phyloP scores from a whole-genome alignment of 2,113 vertebrate species.

The Elgaria multicarinata region DNA sequence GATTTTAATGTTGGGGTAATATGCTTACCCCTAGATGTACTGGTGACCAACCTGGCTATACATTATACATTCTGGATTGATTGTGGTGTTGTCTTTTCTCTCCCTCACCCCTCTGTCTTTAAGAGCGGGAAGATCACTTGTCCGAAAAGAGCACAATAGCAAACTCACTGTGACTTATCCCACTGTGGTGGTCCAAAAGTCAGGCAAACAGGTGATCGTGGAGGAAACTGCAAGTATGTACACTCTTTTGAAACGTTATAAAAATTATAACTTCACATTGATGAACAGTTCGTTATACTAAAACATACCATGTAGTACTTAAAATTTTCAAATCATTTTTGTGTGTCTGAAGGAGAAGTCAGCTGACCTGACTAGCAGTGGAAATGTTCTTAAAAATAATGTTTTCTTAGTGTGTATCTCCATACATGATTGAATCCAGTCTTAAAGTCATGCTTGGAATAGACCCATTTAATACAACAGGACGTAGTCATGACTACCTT shows the following conservation, averaged over 20 bases:
- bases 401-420: not conserved
- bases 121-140: conserved; percentile 79
- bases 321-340: not conserved
- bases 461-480: not conserved
- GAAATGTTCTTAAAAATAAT: not conserved
- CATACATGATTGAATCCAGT: not conserved
- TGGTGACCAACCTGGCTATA: too few relatives aligned
- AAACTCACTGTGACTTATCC: conserved; percentile 89
- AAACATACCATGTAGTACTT: not conserved
- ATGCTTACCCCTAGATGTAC: too few relatives aligned
- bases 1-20: too few relatives aligned
- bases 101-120: not conserved
- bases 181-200: conserved; percentile 52
- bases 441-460: not conserved
- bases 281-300: not conserved
- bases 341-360: not conserved
- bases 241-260: not conserved
- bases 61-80: not conserved
- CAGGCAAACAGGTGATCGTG: conserved; percentile 24
- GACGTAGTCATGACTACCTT: not conserved
- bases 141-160: conserved; percentile 93
- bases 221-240: conserved; percentile 48
- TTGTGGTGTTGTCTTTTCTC: not conserved
- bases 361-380: not conserved
- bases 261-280: not conserved